Evolutionary conservation across 2,797 vertebrate species (phyloP), one percentile per base, ranked within the genome.

Genomic region (Neoniphon sammara): DNA sequence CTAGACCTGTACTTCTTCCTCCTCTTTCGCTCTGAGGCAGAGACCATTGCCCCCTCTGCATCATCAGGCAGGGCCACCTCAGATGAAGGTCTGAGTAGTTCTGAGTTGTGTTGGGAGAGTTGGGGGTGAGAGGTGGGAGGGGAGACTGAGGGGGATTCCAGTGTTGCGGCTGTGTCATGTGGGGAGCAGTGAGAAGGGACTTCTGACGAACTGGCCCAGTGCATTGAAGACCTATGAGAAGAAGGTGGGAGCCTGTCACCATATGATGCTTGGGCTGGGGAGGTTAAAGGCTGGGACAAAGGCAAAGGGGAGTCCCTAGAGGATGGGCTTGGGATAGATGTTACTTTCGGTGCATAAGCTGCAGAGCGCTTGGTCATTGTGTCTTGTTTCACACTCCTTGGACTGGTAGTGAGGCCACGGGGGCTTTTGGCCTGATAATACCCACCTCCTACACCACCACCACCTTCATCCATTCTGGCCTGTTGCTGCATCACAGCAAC

Each of bases 1-100:
- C 97, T 96, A 69, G 96, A 93, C 77, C 97, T 94, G 90, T 97
- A 98, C 92, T 96, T 97, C 91, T 96, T 98, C 88, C 95, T 94
- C 91, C 95, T 96, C 93, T 95, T 97, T 81, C 95, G 93, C 18
- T 98, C 97, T 0, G 90, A 96, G 81, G 94, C 94, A 3, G 94
- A 93, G 0, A 94, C 88, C 4, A 85, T 81, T 4, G 80, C 1
- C n/a, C 94, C 93, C 0, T 95, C 95, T 0, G 93, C 87, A 85
- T 97, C 87, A 15, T 91, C 90, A 18, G 85, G 83, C 77, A 89
- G 80, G 39, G 91, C 0, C 80, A 93, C 95, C 58, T 89, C 88
- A 18, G 87, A 73, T 21, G 78, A 61, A 0, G 83, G 87, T 80
- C 90, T 86, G 57, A 87, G 90, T 1, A 83, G 66, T 58, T 93